Percentiles rank a stretch among this genome's conserved stretches.
These are phyloP conservation scores for Cephalopterus ornatus DNA, from an alignment of 2,113 vertebrate genomes.

Conservation along the genomic window DNA sequence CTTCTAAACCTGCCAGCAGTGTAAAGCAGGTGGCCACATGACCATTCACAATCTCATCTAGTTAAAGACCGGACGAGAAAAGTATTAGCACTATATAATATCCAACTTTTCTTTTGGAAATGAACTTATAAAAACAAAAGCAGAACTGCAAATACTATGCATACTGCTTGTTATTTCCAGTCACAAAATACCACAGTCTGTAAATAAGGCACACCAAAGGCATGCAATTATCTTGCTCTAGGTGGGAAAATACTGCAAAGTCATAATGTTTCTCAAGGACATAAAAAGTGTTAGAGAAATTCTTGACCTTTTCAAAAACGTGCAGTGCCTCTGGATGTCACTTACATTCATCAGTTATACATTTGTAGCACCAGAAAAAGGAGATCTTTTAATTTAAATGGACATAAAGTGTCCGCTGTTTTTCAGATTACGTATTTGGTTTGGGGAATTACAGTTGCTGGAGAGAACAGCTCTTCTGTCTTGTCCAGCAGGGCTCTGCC, in stretches of 20 bases:
- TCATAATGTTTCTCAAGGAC: background rate
- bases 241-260: background rate
- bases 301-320: background rate
- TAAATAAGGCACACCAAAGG: constrained; percentile 33
- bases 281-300: background rate
- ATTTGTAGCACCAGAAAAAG: background rate
- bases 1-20: background rate
- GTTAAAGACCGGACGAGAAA: background rate
- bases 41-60: background rate
- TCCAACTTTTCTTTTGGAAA: background rate
- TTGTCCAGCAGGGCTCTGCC: background rate
- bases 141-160: background rate
- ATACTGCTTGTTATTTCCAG: background rate
- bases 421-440: background rate
- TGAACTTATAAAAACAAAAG: background rate
- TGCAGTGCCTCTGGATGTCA: background rate
- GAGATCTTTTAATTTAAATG: background rate
- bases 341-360: background rate
- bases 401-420: background rate
- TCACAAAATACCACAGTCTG: background rate
- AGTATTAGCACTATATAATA: background rate
- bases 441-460: background rate
- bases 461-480: background rate
- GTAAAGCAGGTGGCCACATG: background rate
- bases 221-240: background rate